Base-by-base conservation (phyloP, 92 coral and sea anemone genomes). In the Porites cylindrica region DNA sequence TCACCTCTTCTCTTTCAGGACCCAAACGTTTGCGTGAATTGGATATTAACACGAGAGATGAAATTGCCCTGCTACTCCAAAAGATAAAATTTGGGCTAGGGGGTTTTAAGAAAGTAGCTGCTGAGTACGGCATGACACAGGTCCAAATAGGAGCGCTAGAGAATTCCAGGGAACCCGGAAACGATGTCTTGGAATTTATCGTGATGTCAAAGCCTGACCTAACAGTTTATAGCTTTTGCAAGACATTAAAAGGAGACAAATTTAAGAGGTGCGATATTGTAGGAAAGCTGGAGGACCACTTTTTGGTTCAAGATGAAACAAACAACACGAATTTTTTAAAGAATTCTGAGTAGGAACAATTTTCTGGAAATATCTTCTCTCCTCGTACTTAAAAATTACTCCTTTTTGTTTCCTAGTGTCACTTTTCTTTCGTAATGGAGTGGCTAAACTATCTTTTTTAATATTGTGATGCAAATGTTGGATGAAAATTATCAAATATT, bases 231-330 rank as follows among this genome's bases (percentile, higher is more conserved):
- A 62, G 66, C 3, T 79, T 79, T 20, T 79, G 83, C 23, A 65
- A 79, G 26, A 59, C 52, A 29, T 54, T 77, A 10, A 77, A 77
- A 16, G 50, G 12, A 2, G 38, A 10, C 13, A 10, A 65, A 18
- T 19, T 79, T 8, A 79, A 70, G 72, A 70, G 83, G 7, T 56
- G 43, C 11, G 83, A 79, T 19, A 79, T 79, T 11, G 62, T 79
- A 1, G 1, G 51, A 47, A 20, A 2, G 21, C 47, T 79, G 56
- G 2, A 0, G 19, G n/a, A 18, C 1, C 72, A 79, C 60, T 54
- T 54, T 54, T 54, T 54, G 14, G 60, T 54, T 54, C 14, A 10
- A 54, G 60, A 54, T 10, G 12, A 54, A 54, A 54, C 60, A 7
- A 54, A 54, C 12, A 54, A 13, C 14, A 38, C 47, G 5, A 38